Evolutionary conservation across 2,797 vertebrate genomes (phyloP), one percentile per base, ranked within the genome.

Genomic region (Spinus olivaceus): DNA sequence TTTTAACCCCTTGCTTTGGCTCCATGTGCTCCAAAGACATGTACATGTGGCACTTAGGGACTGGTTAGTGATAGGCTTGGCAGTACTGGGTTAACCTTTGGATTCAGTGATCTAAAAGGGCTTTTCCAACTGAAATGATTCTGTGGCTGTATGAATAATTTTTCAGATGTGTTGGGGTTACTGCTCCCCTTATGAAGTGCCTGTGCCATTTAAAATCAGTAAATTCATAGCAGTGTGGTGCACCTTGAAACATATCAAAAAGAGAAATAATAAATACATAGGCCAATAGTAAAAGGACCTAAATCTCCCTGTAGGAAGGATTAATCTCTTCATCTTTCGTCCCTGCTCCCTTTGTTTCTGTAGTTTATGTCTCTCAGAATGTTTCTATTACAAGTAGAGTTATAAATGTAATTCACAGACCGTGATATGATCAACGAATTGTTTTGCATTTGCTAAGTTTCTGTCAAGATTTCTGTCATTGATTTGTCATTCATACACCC

Each of bases 391-490:
- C 30, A 87, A 86, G 32, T 46, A 33, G 66, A 74, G 65, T 46
- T 86, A 57, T 33, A 86, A 91, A 86, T 12, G 4, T 84, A 86
- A 93, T 96, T 94, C 70, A 79, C 24, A 83, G 74, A 32, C 74
- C 84, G 72, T 18, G 35, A 63, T 84, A 54, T 25, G 44, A 88
- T 88, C 76, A 86, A 81, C 4, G 82, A 57, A 74, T 86, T 73
- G 47, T 10, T 92, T 86, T 90, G 10, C 27, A 39, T 91, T 92
- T 65, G 30, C 44, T 67, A 86, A 85, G 44, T 86, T 90, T 82
- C 79, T 77, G 56, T 73, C 81, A 88, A 41, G 24, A 51, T 79
- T 86, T 78, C 64, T 57, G 39, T 6, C 51, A 42, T 22, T 59
- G 59, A 88, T 81, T 88, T 95, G 46, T 86, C 85, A 79, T 64